phyloP scores from a whole-genome alignment of 2,888 invertebrate species.

The Limnephilus rhombicus region DNA sequence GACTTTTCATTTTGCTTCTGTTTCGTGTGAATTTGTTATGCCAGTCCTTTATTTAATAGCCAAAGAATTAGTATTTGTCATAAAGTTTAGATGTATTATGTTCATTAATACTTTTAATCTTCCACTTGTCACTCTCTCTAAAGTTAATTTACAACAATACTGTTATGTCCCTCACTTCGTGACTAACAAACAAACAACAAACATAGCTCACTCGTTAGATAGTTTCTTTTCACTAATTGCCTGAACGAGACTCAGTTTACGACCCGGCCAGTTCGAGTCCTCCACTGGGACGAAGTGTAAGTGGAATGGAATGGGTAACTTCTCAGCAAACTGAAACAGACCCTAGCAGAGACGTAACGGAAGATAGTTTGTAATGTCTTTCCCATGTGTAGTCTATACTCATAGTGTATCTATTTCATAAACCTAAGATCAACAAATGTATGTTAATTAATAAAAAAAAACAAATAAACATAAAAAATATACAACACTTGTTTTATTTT shows the following conservation, averaged over 20 bases:
- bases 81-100: constrained; percentile 63
- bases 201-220: constrained; percentile 32
- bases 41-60: constrained; percentile 45
- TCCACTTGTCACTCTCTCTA: constrained; percentile 27
- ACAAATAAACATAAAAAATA: constrained; percentile 63
- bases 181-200: neutral
- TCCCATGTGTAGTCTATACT: constrained; percentile 66
- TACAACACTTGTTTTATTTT: constrained; percentile 56
- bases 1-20: constrained; percentile 44
- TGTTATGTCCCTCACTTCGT: constrained; percentile 14
- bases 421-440: constrained; percentile 66
- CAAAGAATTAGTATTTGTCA: constrained; percentile 53
- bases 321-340: constrained; percentile 3
- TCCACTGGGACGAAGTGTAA: neutral
- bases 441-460: constrained; percentile 67
- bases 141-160: neutral
- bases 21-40: constrained; percentile 58
- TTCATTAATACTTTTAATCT: constrained; percentile 47
- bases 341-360: constrained; percentile 42
- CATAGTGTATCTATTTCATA: constrained; percentile 66
- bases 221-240: constrained; percentile 30
- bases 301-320: neutral
- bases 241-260: constrained; percentile 20
- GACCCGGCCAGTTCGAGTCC: neutral
- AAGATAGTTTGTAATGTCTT: constrained; percentile 60